A percentile compares a stretch with the other conserved stretches of the same genome.
Conservation (phyloP, 1,140 invertebrate species). For the Cherax destructor region DNA sequence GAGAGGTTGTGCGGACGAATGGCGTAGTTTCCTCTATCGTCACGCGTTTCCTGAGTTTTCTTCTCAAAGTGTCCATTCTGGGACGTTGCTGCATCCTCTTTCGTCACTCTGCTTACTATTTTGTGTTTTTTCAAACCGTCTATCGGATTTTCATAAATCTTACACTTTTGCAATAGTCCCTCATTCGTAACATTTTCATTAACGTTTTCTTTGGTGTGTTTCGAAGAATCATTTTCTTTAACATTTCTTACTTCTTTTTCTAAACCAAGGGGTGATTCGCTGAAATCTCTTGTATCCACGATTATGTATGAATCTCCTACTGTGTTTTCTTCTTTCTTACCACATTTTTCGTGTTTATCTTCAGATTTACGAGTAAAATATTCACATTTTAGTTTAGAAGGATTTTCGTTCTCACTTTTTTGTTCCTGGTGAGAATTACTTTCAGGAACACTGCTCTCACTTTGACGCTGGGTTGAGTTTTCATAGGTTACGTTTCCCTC, state of each 20-base stretch:
- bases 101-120: not conserved
- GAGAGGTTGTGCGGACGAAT: not conserved
- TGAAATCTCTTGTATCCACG: not conserved
- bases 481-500: not conserved
- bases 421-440: not conserved
- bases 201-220: too few species aligned
- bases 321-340: not conserved
- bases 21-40: not conserved
- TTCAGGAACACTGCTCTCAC: not conserved
- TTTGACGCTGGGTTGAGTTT: not conserved
- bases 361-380: not conserved
- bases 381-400: not conserved
- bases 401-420: not conserved
- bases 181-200: not conserved
- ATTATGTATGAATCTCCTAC: not conserved
- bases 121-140: not conserved
- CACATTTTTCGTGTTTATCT: not conserved
- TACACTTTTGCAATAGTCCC: not conserved
- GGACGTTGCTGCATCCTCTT: not conserved
- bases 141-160: not conserved
- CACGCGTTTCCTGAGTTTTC: not conserved
- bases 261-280: not conserved
- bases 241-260: not conserved
- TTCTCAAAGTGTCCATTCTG: not conserved
- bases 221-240: not conserved